Percentiles rank a stretch among this genome's conserved stretches.
These are phyloP conservation scores for Panzeria rudis DNA, from an alignment of 2,888 invertebrate species.

Conservation along the genomic window DNA sequence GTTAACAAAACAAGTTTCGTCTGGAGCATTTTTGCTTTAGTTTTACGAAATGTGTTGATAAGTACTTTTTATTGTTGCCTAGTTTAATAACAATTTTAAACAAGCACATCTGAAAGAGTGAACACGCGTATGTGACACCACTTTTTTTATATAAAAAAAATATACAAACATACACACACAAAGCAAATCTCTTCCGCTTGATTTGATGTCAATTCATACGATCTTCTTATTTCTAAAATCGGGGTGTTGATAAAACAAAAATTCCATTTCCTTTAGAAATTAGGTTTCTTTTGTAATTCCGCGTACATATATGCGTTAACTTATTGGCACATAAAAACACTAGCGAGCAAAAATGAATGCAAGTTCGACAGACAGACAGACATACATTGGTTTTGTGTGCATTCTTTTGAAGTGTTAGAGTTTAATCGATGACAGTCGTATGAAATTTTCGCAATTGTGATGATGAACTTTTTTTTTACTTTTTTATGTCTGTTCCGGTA, in stretches of 20 bases:
- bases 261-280: constrained; percentile 60
- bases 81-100: constrained; percentile 56
- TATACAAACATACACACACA: constrained; percentile 1
- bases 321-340: constrained; percentile 1
- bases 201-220: constrained; percentile 49
- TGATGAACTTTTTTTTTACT: constrained; percentile 45
- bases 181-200: constrained; percentile 60
- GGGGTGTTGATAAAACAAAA: constrained; percentile 62
- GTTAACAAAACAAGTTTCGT: too few relatives aligned
- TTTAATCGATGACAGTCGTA: constrained; percentile 69
- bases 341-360: background rate
- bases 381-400: background rate
- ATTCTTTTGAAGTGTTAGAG: constrained; percentile 48
- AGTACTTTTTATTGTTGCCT: constrained; percentile 32
- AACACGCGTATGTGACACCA: constrained; percentile 52
- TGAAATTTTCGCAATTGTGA: constrained; percentile 52
- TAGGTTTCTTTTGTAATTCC: constrained; percentile 43
- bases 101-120: constrained; percentile 48
- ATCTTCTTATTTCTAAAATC: constrained; percentile 40
- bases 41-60: too few relatives aligned
- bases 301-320: constrained; percentile 16
- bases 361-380: background rate
- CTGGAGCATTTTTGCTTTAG: too few relatives aligned
- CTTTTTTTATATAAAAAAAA: background rate
- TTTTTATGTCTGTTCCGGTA: constrained; percentile 5